Percentiles rank a stretch among this genome's conserved stretches.
phyloP scores from a whole-genome alignment of 2,888 invertebrate genomes.

The Hyles lineata region DNA sequence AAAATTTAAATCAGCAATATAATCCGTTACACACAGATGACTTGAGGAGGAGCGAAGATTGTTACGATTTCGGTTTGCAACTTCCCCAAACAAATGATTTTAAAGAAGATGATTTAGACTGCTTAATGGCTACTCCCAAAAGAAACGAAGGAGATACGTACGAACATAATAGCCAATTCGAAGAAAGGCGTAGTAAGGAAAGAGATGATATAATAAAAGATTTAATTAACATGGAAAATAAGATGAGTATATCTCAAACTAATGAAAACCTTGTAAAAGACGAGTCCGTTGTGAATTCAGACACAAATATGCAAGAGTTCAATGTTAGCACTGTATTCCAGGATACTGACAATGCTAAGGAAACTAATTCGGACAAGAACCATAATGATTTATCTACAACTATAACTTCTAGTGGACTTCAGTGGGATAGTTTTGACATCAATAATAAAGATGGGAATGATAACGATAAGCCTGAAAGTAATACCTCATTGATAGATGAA shows the following conservation, averaged over 20 bases:
- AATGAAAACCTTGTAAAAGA: conserved; percentile 46
- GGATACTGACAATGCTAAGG: conserved; percentile 44
- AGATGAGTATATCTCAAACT: conserved; percentile 60
- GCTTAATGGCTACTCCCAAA: conserved; percentile 73
- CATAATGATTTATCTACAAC: conserved; percentile 33
- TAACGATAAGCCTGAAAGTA: conserved; percentile 36
- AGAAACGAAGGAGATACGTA: conserved; percentile 58
- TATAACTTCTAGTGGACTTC: conserved; percentile 38
- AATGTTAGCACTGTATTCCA: conserved; percentile 43
- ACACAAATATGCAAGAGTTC: conserved; percentile 49
- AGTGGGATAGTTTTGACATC: conserved; percentile 59
- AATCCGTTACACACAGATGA: conserved; percentile 70
- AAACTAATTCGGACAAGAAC: conserved; percentile 36
- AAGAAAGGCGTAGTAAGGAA: conserved; percentile 61
- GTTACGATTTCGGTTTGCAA: conserved; percentile 75
- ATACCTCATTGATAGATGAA: conserved; percentile 34
- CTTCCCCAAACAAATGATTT: conserved; percentile 70
- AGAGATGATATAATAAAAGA: conserved; percentile 78
- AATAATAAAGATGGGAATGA: conserved; percentile 44
- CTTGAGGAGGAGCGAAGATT: conserved; percentile 70
- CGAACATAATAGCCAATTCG: conserved; percentile 55
- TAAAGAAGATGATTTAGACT: conserved; percentile 73
- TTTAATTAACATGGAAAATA: conserved; percentile 76
- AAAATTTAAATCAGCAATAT: conserved; percentile 67
- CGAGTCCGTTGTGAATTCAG: conserved; percentile 45